Evolutionary conservation across 1,140 invertebrate genomes (phyloP), one percentile per base, ranked within the genome.

Genomic region (Temnothorax longispinosus): DNA sequence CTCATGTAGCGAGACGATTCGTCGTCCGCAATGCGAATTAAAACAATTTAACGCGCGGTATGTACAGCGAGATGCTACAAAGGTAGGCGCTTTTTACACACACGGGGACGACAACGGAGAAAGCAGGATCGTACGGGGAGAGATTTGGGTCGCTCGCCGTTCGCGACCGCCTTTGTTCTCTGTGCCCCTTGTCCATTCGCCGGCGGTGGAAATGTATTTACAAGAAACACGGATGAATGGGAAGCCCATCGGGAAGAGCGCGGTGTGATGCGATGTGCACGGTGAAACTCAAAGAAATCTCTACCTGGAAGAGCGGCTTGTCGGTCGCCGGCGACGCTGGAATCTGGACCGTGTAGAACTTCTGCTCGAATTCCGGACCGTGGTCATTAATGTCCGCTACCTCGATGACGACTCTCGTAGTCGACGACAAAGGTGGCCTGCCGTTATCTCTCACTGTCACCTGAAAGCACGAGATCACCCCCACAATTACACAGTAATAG

Each of bases 331-430:
- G 93, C 38, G 95, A 96, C 7, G 96, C 97, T 18, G 98, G 98
- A 88, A 98, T 97, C 92, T 96, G 96, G 77, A 99, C 96, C 88
- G 97, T 97, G 94, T 98, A 98, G 88, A 97, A 97, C 75, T 96
- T 96, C 92, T 98, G 97, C 89, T 97, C 97, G 94, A 99, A 99
- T 89, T 97, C 96, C 0, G 98, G 98, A 58, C 96, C 96, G 92
- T 98, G 97, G 94, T 99, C 98, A 95, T 99, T 99, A 82, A 98
- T 96, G 94, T 99, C 98, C 32, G 96, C 95, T 10, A 99, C 97
- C 76, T 96, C 96, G 58, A 99, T 96, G 38, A 98, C 96, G 50
- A 99, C 97, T 85, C 98, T 96, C 15, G 98, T 98, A 4, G 97
- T 97, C 5, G 98, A 98, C 3, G 97, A 97, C 76, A 99, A 95